Conservation (phyloP, 2,113 vertebrate species). For the Hippocampus comes region DNA sequence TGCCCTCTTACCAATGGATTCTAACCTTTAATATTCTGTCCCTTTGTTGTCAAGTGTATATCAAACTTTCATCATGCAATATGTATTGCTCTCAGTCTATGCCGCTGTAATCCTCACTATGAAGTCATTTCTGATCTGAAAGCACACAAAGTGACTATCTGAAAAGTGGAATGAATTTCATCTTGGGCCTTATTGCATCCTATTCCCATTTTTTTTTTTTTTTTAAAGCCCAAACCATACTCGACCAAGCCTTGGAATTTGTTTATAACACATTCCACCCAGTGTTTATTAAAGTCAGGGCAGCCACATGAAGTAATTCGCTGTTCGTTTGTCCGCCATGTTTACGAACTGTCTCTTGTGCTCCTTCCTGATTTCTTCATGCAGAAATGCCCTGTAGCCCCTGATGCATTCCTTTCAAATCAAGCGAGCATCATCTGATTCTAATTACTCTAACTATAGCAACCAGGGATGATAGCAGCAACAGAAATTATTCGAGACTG, state of each 20-base stretch:
- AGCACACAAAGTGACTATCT: constrained; percentile 19
- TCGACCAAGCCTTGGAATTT: constrained; percentile 21
- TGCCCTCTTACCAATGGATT: constrained; percentile 63
- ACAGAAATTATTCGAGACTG: constrained; percentile 13
- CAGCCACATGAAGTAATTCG: constrained; percentile 32
- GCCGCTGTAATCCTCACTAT: constrained; percentile 30
- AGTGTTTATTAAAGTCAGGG: constrained; percentile 38
- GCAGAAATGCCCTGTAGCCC: constrained; percentile 62
- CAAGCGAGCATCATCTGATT: constrained; percentile 71
- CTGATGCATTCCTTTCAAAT: constrained; percentile 75
- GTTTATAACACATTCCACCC: constrained; percentile 28
- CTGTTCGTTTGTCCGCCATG: constrained; percentile 8
- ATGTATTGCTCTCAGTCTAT: constrained; percentile 50
- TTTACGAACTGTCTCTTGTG: constrained; percentile 40
- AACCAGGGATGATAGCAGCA: constrained; percentile 55
- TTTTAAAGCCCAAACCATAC: neutral
- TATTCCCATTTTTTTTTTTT: neutral
- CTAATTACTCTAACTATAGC: constrained; percentile 77
- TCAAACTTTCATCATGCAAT: constrained; percentile 67
- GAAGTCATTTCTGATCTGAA: constrained; percentile 37
- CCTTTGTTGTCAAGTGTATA: constrained; percentile 65
- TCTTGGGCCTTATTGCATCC: constrained; percentile 16
- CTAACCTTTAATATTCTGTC: constrained; percentile 72
- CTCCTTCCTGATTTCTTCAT: constrained; percentile 56
- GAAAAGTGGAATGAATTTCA: constrained; percentile 36